Base-by-base conservation (phyloP, 2,888 invertebrate species). In the Drosophila putrida region DNA sequence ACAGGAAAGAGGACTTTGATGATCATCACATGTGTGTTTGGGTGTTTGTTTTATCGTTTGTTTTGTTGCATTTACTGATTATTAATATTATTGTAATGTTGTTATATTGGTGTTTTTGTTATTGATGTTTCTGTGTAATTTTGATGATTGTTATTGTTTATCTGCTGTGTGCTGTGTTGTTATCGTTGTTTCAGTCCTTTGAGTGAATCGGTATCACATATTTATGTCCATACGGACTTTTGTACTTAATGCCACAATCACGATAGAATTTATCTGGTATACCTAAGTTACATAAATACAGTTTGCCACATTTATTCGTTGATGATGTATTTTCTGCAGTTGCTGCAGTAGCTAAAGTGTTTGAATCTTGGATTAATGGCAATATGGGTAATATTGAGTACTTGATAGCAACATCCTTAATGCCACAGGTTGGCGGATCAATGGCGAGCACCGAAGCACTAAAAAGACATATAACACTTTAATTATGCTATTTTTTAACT, bases 201-300 rank as follows among this genome's bases (percentile, higher is more conserved):
- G 90, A 91, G 90, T 96, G 95, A 82, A 96, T 93, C 49, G 96
- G 95, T 92, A 96, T 96, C 80, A 96, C 95, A 93, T 96, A 96
- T 93, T 96, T 96, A 61, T 96, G 95, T 59, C 96, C 96, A 89
- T 97, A 98, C 6, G 98, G 98, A 77, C 97, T 96, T 88, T 95
- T 95, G 93, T 97, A 98, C 75, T 94, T 94, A 88, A 98, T 95
- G 61, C 95, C 95, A 80, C 95, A 95, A 85, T 96, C 95, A 57
- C 94, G 93, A 93, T 96, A 97, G 84, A 97, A 94, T 91, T 95
- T 94, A 78, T 94, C 93, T 31, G 98, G 97, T 89, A 97, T 94
- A 79, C 96, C 96, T 89, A 97, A 94, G 93, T 97, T 96, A 91
- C 96, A 97, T 76, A 98, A 94, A 93, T 97, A 97, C 81, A 97